Percentiles rank a stretch among this genome's conserved stretches.
These are phyloP conservation scores for Takifugu rubripes DNA, from an alignment of 2,797 vertebrate species.

Conservation along the genomic window DNA sequence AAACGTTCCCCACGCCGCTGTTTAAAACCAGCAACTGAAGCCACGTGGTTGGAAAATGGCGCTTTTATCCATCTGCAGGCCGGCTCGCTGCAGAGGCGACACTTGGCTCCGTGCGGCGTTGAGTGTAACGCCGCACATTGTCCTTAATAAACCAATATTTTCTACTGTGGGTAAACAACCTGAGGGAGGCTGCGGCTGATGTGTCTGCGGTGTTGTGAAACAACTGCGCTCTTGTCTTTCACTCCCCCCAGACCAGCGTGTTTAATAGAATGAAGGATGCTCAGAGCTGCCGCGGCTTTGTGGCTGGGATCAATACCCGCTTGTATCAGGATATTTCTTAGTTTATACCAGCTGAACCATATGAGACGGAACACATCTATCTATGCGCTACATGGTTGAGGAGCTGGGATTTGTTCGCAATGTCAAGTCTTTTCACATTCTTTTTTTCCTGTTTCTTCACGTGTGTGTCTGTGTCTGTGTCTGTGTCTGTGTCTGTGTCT, in stretches of 20 bases:
- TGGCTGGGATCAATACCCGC: neutral
- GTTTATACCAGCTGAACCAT: neutral
- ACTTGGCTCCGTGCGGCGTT: constrained; percentile 37
- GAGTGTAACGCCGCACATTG: constrained; percentile 42
- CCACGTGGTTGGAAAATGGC: constrained; percentile 7
- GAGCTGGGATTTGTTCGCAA: neutral
- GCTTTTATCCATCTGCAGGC: constrained; percentile 14
- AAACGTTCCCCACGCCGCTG: neutral
- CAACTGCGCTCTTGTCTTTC: constrained; percentile 48
- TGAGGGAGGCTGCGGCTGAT: constrained; percentile 30
- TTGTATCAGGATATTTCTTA: too few relatives aligned
- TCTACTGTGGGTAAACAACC: constrained; percentile 53
- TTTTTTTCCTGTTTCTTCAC: neutral
- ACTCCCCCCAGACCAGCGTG: neutral
- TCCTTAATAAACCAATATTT: constrained; percentile 43
- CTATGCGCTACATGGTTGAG: too few relatives aligned
- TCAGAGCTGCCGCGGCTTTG: constrained; percentile 1
- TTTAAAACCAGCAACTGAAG: constrained; percentile 1
- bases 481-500: neutral
- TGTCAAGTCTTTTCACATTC: neutral
- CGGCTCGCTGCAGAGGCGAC: constrained; percentile 30
- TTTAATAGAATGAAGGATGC: neutral
- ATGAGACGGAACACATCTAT: neutral
- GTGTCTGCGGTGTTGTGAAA: constrained; percentile 27
- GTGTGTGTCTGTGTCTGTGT: neutral